phyloP scores from a whole-genome alignment of 2,797 vertebrate genomes.

The Gallinago stenura region DNA sequence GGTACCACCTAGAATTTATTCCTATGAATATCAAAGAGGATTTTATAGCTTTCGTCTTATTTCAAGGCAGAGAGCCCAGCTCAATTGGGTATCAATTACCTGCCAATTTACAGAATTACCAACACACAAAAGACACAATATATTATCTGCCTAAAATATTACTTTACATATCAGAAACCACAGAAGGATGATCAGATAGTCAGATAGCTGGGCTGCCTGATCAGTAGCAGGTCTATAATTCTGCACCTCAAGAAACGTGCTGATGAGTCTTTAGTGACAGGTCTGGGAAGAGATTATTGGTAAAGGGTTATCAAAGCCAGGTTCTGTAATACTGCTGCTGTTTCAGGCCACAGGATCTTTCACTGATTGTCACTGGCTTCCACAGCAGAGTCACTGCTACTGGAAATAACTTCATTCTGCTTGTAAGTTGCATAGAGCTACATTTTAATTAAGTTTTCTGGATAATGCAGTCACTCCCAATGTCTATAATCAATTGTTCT shows the following conservation, averaged over 20 bases:
- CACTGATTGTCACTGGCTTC: neutral
- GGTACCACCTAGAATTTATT: neutral
- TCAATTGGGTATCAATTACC: slow-evolving; percentile 30
- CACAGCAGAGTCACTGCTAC: neutral
- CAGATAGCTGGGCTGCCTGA: neutral
- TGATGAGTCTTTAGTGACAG: neutral
- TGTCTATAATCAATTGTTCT: neutral
- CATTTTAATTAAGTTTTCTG: neutral
- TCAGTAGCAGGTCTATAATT: neutral
- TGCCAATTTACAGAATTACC: slow-evolving; percentile 42
- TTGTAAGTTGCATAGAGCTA: neutral
- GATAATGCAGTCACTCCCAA: neutral
- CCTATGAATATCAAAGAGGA: slow-evolving; percentile 12
- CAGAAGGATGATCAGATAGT: slow-evolving; percentile 9
- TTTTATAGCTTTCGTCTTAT: neutral
- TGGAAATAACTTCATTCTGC: neutral
- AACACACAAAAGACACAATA: neutral
- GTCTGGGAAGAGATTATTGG: neutral
- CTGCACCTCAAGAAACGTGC: neutral
- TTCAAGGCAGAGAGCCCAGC: neutral
- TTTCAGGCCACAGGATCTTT: neutral
- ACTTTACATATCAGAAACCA: neutral
- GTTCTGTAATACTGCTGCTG: neutral
- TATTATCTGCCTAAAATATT: slow-evolving; percentile 28
- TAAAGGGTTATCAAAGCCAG: neutral